Conservation (phyloP, 2,797 vertebrate genomes). For the Bradypus variegatus region DNA sequence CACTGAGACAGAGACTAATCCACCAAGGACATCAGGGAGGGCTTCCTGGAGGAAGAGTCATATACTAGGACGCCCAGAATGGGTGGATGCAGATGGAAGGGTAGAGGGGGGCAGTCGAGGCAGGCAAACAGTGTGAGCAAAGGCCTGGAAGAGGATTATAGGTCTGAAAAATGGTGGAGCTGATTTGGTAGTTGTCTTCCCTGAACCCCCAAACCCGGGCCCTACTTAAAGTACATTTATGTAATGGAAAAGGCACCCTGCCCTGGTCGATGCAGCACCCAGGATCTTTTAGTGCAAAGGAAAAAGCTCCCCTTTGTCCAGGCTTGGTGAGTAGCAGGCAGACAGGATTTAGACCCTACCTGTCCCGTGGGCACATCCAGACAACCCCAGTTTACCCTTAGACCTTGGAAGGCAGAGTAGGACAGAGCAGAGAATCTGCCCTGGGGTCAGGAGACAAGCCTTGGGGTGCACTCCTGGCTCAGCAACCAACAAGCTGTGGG, state of each 20-base stretch:
- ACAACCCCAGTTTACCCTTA: background rate
- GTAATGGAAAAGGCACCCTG: background rate
- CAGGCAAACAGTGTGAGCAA: background rate
- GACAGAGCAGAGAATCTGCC: background rate
- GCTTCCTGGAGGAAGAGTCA: background rate
- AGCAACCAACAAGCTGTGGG: background rate
- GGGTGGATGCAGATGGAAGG: background rate
- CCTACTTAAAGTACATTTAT: background rate
- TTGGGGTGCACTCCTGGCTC: background rate
- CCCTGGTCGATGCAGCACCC: background rate
- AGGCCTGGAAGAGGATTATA: background rate
- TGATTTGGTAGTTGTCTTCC: background rate
- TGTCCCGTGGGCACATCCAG: rapidly evolving
- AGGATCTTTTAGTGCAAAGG: background rate
- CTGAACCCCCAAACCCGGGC: background rate
- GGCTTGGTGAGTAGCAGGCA: background rate
- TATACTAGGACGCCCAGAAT: background rate
- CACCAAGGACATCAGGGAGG: background rate
- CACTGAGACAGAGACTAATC: background rate
- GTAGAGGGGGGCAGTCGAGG: background rate
- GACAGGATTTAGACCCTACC: background rate
- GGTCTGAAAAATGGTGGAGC: background rate
- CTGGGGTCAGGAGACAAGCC: background rate
- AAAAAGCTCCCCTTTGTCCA: background rate
- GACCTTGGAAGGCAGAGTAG: background rate